Evolutionary conservation across 1,140 invertebrate genomes (phyloP).

Genomic region (Orchestia grillus): DNA sequence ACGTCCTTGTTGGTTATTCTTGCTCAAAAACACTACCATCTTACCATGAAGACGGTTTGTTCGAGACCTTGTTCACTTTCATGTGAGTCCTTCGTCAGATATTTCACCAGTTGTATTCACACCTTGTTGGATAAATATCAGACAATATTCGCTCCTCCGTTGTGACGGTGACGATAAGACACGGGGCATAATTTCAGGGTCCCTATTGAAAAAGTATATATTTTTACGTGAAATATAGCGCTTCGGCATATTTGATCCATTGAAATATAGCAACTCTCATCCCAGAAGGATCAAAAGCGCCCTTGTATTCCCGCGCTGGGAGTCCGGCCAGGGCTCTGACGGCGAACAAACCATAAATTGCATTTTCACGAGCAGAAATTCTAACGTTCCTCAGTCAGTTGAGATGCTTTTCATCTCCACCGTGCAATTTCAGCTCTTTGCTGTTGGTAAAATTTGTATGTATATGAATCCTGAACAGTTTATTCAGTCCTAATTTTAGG

Average conservation of each 20-base stretch:
- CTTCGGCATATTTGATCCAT: neutral
- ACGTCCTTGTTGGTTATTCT: neutral
- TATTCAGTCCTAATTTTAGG: neutral
- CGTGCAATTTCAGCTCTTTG: neutral
- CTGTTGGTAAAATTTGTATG: no score
- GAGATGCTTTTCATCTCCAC: neutral
- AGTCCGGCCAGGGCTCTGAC: neutral
- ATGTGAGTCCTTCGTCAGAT: neutral
- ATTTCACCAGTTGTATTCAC: neutral
- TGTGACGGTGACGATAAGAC: neutral
- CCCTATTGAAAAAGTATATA: neutral
- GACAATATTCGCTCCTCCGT: neutral
- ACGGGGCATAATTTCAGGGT: neutral
- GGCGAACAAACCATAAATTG: neutral
- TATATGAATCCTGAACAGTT: no score
- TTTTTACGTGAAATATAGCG: neutral
- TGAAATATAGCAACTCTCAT: neutral
- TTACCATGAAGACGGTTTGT: neutral
- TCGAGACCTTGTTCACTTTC: neutral
- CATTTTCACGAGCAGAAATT: neutral
- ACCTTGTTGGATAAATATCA: neutral
- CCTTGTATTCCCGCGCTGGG: no score
- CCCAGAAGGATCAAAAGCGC: no score
- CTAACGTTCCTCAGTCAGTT: neutral
- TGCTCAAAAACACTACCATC: neutral